These are phyloP conservation scores for Clarias magur DNA, from an alignment of 2,113 vertebrate species.

Conservation along the genomic window DNA sequence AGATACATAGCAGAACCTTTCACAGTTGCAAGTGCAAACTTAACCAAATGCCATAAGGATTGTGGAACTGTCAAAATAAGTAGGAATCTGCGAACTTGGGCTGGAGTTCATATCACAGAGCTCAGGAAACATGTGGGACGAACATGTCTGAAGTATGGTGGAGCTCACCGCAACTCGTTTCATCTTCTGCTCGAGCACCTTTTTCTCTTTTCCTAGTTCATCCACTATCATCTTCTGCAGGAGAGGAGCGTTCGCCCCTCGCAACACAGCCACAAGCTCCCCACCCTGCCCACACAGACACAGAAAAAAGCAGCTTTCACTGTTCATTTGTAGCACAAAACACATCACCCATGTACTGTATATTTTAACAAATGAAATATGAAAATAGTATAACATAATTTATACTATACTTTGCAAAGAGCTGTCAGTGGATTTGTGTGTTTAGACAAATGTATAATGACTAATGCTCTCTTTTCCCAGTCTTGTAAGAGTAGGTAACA, in stretches of 20 bases:
- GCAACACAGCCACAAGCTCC: conserved; percentile 81
- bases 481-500: neutral
- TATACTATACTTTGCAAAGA: neutral
- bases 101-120: neutral
- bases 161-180: conserved; percentile 75
- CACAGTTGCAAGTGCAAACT: neutral
- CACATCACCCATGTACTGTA: neutral
- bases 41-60: neutral
- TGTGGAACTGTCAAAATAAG: neutral
- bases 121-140: neutral
- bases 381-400: neutral
- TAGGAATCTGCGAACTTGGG: neutral
- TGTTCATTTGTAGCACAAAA: neutral
- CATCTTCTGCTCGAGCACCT: conserved; percentile 69
- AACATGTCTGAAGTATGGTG: neutral
- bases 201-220: conserved; percentile 80
- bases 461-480: neutral
- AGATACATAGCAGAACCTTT: neutral
- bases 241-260: conserved; percentile 81
- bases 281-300: conserved; percentile 74
- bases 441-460: neutral
- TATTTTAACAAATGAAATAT: neutral
- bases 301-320: neutral
- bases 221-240: conserved; percentile 85
- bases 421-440: neutral